A percentile compares a stretch with the other conserved stretches of the same genome.
Conservation (phyloP, 1,140 invertebrate species). For the Listronotus oregonensis region DNA sequence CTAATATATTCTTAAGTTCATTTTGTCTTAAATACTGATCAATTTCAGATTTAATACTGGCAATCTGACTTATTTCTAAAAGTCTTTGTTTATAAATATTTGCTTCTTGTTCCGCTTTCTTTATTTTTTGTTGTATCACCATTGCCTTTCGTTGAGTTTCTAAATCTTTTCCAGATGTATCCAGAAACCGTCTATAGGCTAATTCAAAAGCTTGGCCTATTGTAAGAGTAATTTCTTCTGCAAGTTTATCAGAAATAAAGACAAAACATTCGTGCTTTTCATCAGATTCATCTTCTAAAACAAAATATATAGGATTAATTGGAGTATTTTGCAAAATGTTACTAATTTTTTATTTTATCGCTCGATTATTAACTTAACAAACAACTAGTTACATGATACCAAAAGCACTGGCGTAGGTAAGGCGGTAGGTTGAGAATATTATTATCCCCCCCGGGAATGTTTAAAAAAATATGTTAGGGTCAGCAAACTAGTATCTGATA, state of each 20-base stretch:
- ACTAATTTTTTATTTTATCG: no score
- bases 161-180: conserved; percentile 76
- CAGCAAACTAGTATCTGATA: no score
- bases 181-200: conserved; percentile 87
- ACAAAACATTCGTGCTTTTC: conserved; percentile 95
- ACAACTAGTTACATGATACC: no score
- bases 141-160: conserved; percentile 74
- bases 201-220: conserved; percentile 97
- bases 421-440: no score
- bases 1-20: conserved; percentile 52
- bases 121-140: conserved; percentile 74
- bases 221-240: conserved; percentile 94
- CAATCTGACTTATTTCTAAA: conserved; percentile 61
- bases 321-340: not conserved
- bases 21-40: conserved; percentile 53
- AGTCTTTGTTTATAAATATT: conserved; percentile 69
- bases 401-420: no score
- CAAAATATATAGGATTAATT: conserved; percentile 1
- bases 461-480: no score
- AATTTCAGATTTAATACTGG: conserved; percentile 47
- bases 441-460: not conserved
- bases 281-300: conserved; percentile 45
- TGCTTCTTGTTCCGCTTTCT: conserved; percentile 74
- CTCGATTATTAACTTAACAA: no score
- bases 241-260: conserved; percentile 94